Evolutionary conservation across 1,140 invertebrate genomes (phyloP).

Genomic region (Drosophila seguyi): DNA sequence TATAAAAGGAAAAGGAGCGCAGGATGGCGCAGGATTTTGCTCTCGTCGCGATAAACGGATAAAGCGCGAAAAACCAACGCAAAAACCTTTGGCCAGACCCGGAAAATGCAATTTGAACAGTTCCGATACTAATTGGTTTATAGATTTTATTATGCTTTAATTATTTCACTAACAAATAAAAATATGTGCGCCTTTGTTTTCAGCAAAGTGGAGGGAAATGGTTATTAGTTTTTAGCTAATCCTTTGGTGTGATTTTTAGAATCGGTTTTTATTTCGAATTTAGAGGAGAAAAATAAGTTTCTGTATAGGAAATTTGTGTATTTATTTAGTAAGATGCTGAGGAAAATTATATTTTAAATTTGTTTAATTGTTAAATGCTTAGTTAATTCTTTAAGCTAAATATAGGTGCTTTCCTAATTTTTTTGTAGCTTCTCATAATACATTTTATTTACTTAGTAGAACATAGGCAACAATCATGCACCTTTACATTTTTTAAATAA

Average conservation of each 20-base stretch:
- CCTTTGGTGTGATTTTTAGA: neutral
- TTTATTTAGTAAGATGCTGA: neutral
- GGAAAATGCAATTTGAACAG: slow-evolving; percentile 37
- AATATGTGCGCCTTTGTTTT: slow-evolving; percentile 23
- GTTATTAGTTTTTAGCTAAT: slow-evolving; percentile 25
- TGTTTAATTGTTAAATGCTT: too few species aligned
- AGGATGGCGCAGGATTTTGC: slow-evolving; percentile 26
- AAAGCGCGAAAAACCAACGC: slow-evolving; percentile 39
- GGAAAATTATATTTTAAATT: neutral
- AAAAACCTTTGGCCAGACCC: slow-evolving; percentile 7
- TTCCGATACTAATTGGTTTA: slow-evolving; percentile 65
- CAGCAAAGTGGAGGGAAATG: neutral
- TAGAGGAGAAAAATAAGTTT: neutral
- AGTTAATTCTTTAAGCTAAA: too few species aligned
- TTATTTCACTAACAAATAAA: slow-evolving; percentile 48
- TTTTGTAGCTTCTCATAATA: too few species aligned
- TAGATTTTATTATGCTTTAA: slow-evolving; percentile 60
- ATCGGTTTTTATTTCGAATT: neutral
- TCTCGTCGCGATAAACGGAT: slow-evolving; percentile 62
- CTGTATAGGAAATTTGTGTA: too few species aligned
- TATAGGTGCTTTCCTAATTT: too few species aligned
- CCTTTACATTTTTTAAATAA: too few species aligned
- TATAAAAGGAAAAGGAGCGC: slow-evolving; percentile 3
- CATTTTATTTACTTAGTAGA: too few species aligned
- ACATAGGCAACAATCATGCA: too few species aligned